Evolutionary conservation across 2,113 vertebrate species (phyloP).

Genomic region (Pterophyllum scalare): DNA sequence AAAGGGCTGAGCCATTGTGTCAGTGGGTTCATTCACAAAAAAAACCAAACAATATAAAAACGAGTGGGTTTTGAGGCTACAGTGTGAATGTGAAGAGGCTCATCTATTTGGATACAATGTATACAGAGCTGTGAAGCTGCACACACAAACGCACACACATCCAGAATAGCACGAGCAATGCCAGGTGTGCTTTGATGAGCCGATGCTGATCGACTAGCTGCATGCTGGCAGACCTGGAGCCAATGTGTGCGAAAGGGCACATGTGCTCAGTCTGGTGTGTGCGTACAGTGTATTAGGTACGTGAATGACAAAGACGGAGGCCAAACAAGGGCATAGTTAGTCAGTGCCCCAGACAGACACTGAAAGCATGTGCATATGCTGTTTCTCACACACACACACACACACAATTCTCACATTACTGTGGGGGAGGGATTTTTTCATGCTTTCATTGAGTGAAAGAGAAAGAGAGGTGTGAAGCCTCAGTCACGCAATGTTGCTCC

Average conservation of each 20-base stretch:
- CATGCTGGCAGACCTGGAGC: slow-evolving; percentile 13
- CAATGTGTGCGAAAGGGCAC: slow-evolving; percentile 2
- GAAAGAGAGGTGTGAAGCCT: slow-evolving; percentile 69
- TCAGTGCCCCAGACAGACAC: slow-evolving; percentile 28
- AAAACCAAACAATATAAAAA: slow-evolving; percentile 30
- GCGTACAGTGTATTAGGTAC: slow-evolving; percentile 8
- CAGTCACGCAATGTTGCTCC: slow-evolving; percentile 68
- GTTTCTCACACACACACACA: slow-evolving; percentile 13
- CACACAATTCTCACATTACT: slow-evolving; percentile 70
- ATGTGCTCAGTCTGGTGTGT: slow-evolving; percentile 12
- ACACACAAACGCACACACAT: not conserved
- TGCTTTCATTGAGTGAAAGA: slow-evolving; percentile 69
- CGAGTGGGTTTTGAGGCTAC: not conserved
- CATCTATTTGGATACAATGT: not conserved
- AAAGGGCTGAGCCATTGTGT: slow-evolving; percentile 36
- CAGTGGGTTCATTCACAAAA: slow-evolving; percentile 57
- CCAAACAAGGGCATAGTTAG: slow-evolving; percentile 57
- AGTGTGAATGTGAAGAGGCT: slow-evolving; percentile 4
- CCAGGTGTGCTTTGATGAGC: not conserved
- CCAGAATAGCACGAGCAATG: not conserved
- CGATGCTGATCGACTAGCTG: not conserved
- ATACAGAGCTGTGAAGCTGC: slow-evolving; percentile 9
- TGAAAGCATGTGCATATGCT: not conserved
- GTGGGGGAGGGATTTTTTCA: slow-evolving; percentile 59
- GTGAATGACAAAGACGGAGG: slow-evolving; percentile 48